Evolutionary conservation across 1,140 invertebrate species (phyloP), one percentile per base, ranked within the genome.

Genomic region (Papilio xuthus): DNA sequence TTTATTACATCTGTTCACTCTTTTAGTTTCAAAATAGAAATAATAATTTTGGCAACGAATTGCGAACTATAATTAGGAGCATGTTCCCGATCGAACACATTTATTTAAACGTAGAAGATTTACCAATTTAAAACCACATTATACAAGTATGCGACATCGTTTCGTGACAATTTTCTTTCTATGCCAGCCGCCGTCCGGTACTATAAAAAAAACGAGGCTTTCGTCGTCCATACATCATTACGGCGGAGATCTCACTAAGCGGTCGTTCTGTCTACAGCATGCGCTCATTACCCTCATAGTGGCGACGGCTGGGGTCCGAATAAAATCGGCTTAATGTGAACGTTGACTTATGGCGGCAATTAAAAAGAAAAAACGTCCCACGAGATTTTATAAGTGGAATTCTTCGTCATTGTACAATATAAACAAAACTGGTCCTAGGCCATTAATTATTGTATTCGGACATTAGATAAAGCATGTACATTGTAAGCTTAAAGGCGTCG

Each of bases 31-130:
- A 10, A 76, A 76, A 76, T 41, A 76, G 50, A 60, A 75, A 75
- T 76, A n/a, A 81, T 80, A 60, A 83, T 84, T 87, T 89, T 88
- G 88, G 85, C 88, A 88, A 79, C 81, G 78, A 81, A 80, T 82
- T 78, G 85, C 79, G 81, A 76, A 85, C 83, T 88, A 87, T 86
- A 81, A 85, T 88, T 85, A 88, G 85, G 87, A 86, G 71, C 84
- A 84, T 83, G 85, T 83, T 78, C 70, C 80, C 77, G 81, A 80
- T 78, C 56, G 50, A 44, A n/a, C 44, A 41, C 53, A 78, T 78
- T 77, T 80, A 80, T 84, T 28, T 15, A 84, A 79, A 79, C 78
- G 77, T 80, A 71, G 80, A 60, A 60, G 26, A 76, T 76, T 76
- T 76, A 76, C 32, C 53, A 60, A 76, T 76, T 76, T 56, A 60